Evolutionary conservation across 2,888 invertebrate genomes (phyloP).

Genomic region (Apodemia mormo): DNA sequence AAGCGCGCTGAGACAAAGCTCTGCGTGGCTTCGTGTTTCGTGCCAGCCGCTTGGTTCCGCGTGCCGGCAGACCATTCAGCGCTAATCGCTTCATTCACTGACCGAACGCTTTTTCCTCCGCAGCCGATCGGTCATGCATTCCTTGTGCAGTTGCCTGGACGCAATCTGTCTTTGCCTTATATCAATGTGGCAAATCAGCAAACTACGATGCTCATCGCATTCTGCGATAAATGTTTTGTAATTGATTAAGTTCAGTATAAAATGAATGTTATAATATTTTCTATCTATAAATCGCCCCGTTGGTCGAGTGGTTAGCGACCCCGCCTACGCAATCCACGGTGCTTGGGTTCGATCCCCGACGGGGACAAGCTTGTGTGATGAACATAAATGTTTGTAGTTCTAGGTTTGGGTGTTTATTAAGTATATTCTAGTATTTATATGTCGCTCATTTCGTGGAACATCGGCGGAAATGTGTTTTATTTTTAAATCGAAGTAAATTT

Average conservation of each 20-base stretch:
- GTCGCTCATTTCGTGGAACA: no score
- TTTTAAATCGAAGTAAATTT: no score
- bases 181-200: conserved; percentile 11
- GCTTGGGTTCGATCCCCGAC: no score
- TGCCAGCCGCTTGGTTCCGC: conserved; percentile 78
- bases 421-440: no score
- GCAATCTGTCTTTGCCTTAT: conserved; percentile 28
- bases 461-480: no score
- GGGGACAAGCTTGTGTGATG: no score
- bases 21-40: conserved; percentile 62
- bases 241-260: not conserved
- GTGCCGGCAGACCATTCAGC: conserved; percentile 74
- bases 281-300: no score
- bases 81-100: conserved; percentile 80
- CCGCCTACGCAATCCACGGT: no score
- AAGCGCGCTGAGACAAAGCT: conserved; percentile 73
- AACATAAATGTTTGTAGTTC: no score
- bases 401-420: no score
- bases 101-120: conserved; percentile 66
- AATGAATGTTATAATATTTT: no score
- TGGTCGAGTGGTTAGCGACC: no score
- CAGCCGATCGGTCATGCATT: conserved; percentile 78
- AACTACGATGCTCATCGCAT: not conserved
- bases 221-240: not conserved
- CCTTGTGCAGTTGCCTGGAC: conserved; percentile 42